These are phyloP conservation scores for Liasis olivaceus DNA, from an alignment of 2,797 vertebrate genomes.

Conservation along the genomic window DNA sequence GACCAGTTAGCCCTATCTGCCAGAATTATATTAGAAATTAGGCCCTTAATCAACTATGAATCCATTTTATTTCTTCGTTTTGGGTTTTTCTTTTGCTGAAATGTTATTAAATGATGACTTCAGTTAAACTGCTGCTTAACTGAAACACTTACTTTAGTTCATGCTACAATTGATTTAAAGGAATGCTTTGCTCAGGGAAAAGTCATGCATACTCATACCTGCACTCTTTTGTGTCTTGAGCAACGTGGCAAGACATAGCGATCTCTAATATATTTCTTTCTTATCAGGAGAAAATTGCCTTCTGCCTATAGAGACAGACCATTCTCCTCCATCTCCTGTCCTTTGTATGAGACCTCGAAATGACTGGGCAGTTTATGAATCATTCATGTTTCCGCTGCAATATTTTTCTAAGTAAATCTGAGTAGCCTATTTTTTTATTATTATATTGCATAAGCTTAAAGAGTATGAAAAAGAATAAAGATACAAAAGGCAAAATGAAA, in stretches of 20 bases:
- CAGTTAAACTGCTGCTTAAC: not conserved
- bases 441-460: no score
- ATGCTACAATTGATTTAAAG: not conserved
- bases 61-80: not conserved
- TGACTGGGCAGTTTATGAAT: not conserved
- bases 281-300: no score
- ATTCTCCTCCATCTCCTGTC: not conserved
- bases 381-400: not conserved
- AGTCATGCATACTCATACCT: not conserved
- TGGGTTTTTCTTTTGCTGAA: not conserved
- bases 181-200: not conserved
- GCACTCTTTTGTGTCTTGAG: not conserved
- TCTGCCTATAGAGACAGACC: not conserved
- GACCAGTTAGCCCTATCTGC: not conserved
- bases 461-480: no score
- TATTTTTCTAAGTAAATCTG: not conserved
- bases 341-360: not conserved
- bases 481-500: no score
- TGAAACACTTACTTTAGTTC: not conserved
- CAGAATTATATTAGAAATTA: not conserved
- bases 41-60: conserved; percentile 13
- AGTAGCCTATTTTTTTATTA: not conserved
- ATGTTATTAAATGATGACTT: not conserved
- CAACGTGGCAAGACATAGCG: no score
- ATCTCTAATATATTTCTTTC: no score